Conservation (phyloP, 2,797 vertebrate genomes). For the Micrastur ruficollis region DNA sequence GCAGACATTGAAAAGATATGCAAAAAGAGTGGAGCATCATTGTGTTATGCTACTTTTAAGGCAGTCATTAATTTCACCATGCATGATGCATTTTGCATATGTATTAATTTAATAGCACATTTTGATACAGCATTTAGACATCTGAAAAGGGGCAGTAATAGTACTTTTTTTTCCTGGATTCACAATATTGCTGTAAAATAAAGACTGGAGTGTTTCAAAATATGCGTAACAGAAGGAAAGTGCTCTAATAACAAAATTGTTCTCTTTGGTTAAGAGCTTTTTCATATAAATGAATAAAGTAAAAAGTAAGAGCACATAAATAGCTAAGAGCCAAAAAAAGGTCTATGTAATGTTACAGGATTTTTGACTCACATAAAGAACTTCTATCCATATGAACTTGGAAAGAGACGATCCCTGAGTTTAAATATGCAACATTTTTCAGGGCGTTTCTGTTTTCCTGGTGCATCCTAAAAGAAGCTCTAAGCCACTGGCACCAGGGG, state of each 20-base stretch:
- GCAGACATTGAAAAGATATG: neutral
- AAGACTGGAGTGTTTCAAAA: neutral
- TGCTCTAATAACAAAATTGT: neutral
- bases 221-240: neutral
- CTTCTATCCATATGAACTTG: neutral
- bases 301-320: neutral
- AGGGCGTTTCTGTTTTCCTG: neutral
- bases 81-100: neutral
- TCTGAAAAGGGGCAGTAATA: neutral
- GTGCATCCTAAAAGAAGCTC: neutral
- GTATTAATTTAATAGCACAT: neutral
- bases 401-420: neutral
- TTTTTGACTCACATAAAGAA: neutral
- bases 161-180: neutral
- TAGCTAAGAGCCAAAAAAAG: neutral
- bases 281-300: neutral
- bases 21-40: neutral
- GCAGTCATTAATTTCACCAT: neutral
- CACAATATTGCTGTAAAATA: neutral
- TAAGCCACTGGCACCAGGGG: neutral
- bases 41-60: neutral
- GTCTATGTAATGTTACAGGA: neutral
- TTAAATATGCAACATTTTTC: neutral
- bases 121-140: neutral
- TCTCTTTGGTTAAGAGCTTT: neutral